A percentile compares a stretch with the other conserved stretches of the same genome.
phyloP scores from a whole-genome alignment of 2,113 vertebrate genomes.

The Melanotaenia duboulayi region DNA sequence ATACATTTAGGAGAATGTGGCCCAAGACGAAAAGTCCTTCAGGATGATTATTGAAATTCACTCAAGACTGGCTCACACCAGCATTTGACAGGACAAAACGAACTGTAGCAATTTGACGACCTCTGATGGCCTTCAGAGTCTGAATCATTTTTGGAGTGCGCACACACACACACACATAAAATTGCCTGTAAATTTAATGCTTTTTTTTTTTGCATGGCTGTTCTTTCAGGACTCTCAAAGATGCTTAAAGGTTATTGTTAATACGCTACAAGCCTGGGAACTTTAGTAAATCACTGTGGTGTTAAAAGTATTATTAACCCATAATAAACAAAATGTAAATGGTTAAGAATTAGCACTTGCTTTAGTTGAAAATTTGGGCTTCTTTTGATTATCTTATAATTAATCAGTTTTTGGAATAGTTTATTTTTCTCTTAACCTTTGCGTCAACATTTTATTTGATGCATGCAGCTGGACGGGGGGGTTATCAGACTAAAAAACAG shows the following conservation, averaged over 20 bases:
- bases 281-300: not conserved
- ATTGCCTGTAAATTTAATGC: constrained; percentile 38
- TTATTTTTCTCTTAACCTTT: not conserved
- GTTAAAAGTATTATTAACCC: not conserved
- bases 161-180: constrained; percentile 19
- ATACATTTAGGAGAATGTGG: constrained; percentile 77
- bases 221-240: not conserved
- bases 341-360: not conserved
- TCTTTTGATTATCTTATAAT: not conserved
- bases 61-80: constrained; percentile 63
- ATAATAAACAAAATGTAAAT: not conserved
- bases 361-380: not conserved
- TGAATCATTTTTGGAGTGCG: not conserved
- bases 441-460: not conserved
- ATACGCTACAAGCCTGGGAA: not conserved
- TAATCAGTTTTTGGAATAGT: not conserved
- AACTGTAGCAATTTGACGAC: constrained; percentile 64
- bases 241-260: constrained; percentile 15
- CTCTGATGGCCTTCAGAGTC: constrained; percentile 68
- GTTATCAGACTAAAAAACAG: constrained; percentile 11
- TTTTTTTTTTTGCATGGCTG: constrained; percentile 5
- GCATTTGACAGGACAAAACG: constrained; percentile 70
- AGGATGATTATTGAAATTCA: constrained; percentile 80
- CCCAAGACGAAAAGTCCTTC: constrained; percentile 77
- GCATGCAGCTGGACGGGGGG: too few relatives aligned